Evolutionary conservation across 1,140 invertebrate species (phyloP), one percentile per base, ranked within the genome.

Genomic region (Scaptomyza montana): DNA sequence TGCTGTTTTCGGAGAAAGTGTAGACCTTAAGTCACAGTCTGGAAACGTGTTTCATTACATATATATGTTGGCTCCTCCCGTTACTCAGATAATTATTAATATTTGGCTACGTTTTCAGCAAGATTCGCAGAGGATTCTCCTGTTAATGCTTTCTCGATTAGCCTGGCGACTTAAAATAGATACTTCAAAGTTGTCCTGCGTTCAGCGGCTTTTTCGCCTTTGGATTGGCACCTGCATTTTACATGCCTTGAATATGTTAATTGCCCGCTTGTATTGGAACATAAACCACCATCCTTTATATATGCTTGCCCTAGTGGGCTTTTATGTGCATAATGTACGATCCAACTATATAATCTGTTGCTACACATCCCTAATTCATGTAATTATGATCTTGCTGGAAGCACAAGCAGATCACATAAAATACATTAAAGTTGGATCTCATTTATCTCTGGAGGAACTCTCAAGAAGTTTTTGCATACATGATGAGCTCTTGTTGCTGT

Each of bases 401-500:
- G 39, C 28, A 8, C 47, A 59, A 5, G 19, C 39, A 3, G 5
- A 65, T 43, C 61, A 57, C 0, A 36, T 70, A 8, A 33, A 33
- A 8, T 7, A 6, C 1, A 2, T 56, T 0, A 21, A n/a, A 5
- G 41, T 9, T 10, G 1, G 8, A 9, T 33, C 30, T 33, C 5
- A 5, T 9, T 25, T 16, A 21, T 54, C 30, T 30, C 1, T 30
- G 6, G 13, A 12, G 7, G 7, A 61, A 13, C 10, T 73, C 9
- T 12, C 55, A 9, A 16, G 25, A 2, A 57, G 9, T n/a, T 54
- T 73, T 3, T 0, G 9, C 4, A 3, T 33, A 0, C 49, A 56
- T 12, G 71, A 74, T 46, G 39, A 74, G 3, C 45, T 74, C 2
- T n/a, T 70, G 10, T 16, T 70, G 46, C 30, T 74, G 0, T 69